These are phyloP conservation scores for Rhamphomyia laevipes DNA, from an alignment of 2,888 invertebrate genomes.

Conservation along the genomic window DNA sequence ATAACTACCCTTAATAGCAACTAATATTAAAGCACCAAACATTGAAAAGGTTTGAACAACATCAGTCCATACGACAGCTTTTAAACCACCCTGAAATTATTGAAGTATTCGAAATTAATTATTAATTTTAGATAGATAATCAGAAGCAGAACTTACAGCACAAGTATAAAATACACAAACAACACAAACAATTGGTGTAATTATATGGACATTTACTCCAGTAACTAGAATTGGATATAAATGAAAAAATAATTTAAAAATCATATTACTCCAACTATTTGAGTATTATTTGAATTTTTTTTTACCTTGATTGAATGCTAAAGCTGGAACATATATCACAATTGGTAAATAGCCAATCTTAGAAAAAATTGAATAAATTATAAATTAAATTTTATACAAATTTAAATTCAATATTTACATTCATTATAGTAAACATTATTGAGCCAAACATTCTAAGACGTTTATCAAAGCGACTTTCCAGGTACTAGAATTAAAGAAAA, in stretches of 20 bases:
- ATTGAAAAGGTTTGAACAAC: constrained; percentile 68
- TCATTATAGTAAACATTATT: constrained; percentile 55
- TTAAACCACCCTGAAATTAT: constrained; percentile 54
- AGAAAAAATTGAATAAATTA: constrained; percentile 20
- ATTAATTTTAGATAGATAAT: neutral
- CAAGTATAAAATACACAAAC: constrained; percentile 83
- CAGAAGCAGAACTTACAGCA: constrained; percentile 49
- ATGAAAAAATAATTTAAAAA: neutral
- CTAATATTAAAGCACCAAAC: constrained; percentile 61
- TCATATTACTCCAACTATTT: neutral
- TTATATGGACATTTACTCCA: constrained; percentile 68
- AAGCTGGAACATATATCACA: constrained; percentile 66
- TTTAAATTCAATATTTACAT: constrained; percentile 43
- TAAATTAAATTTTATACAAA: neutral
- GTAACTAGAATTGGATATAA: constrained; percentile 49
- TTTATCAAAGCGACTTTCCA: constrained; percentile 60
- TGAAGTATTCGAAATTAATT: neutral
- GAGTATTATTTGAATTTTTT: neutral
- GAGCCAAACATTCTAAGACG: constrained; percentile 61
- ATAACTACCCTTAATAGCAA: constrained; percentile 60
- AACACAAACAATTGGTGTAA: constrained; percentile 70
- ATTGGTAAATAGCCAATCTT: constrained; percentile 68
- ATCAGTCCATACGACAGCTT: constrained; percentile 68
- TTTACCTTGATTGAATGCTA: constrained; percentile 69
- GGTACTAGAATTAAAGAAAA: constrained; percentile 44